Conservation (phyloP, 2,797 vertebrate species). For the Acipenser oxyrinchus region DNA sequence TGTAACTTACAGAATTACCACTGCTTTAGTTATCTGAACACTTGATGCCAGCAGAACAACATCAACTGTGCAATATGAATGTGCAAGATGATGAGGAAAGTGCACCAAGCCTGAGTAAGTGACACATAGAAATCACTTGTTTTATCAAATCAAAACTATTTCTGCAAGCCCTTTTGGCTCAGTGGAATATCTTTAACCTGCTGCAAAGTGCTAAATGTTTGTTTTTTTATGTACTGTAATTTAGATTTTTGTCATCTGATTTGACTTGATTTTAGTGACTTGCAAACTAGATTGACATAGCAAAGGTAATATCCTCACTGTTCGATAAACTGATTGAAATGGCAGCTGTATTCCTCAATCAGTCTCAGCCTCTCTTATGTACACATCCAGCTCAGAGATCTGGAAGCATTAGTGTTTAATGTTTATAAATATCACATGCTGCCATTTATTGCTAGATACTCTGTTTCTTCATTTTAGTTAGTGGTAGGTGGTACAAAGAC, state of each 20-base stretch:
- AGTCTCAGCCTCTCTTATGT: conserved; percentile 19
- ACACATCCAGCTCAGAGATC: conserved; percentile 52
- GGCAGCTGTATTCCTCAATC: conserved; percentile 19
- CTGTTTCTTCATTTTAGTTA: conserved; percentile 28
- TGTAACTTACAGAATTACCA: background rate
- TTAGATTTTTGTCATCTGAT: background rate
- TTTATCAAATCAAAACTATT: no score
- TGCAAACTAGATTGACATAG: background rate
- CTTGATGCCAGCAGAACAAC: background rate
- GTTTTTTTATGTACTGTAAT: background rate
- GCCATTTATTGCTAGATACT: conserved; percentile 51
- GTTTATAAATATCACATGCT: conserved; percentile 60
- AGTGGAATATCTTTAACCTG: no score
- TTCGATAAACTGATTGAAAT: conserved; percentile 23
- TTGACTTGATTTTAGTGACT: conserved; percentile 7
- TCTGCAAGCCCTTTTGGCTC: no score
- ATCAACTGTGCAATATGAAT: background rate
- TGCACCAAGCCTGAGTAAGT: background rate
- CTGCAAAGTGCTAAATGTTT: no score
- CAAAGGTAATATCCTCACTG: conserved; percentile 5
- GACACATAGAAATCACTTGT: no score
- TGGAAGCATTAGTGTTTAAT: conserved; percentile 49
- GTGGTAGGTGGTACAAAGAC: background rate
- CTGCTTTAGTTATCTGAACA: background rate
- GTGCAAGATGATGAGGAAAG: background rate